Evolutionary conservation across 2,113 vertebrate genomes (phyloP), one percentile per base, ranked within the genome.

Genomic region (Brevimyrus niger): DNA sequence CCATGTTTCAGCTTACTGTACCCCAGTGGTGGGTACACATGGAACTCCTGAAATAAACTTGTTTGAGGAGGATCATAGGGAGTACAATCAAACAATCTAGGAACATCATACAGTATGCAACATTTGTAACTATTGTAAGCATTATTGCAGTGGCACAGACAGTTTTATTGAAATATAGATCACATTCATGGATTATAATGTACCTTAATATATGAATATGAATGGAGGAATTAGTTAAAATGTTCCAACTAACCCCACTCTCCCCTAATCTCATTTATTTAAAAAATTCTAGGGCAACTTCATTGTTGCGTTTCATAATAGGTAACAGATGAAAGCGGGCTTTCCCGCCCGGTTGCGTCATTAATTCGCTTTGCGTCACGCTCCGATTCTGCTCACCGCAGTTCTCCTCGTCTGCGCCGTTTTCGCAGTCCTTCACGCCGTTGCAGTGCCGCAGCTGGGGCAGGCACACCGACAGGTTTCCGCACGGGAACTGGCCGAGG

Each of bases 391-490:
- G 44, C 92, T 95, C 90, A 95, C 95, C 95, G 1, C 96, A 96
- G 92, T 96, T 92, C 82, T 96, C 95, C 86, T 96, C 95, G 0
- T 96, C 95, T 0, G 95, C 96, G 5, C 95, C 95, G 21, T 96
- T 94, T 2, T 4, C 89, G 11, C 96, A 96, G 92, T 95, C 93
- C 3, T 90, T 88, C 13, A 90, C 91, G 2, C 94, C 94, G 4
- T 96, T 95, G 92, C 96, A 96, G 90, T 95, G 95, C 13, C 93
- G 91, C 1, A 90, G 91, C 90, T 96, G 95, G n/a, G 95, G 95
- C 73, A 96, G 90, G 91, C 96, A 96, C 38, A 91, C 7, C 0
- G 95, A 93, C 86, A 94, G 89, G 83, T 95, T 95, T 6, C 94
- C 95, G 2, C 96, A 96, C 6, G 96, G 95, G 55, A 96, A 95